phyloP scores from a whole-genome alignment of 1,140 invertebrate genomes.

The Hyles euphorbiae region DNA sequence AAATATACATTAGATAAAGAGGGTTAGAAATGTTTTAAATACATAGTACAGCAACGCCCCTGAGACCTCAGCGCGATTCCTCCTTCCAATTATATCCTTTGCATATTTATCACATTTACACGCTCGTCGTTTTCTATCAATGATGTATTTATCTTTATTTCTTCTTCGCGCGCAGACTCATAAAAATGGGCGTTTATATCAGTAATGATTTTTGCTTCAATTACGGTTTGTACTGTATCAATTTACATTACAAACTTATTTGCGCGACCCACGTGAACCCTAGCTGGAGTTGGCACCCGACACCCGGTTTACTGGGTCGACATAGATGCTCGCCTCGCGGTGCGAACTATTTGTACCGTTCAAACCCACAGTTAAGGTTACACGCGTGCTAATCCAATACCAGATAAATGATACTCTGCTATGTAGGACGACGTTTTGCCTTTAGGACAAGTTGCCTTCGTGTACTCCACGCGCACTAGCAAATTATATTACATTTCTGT shows the following conservation, averaged over 20 bases:
- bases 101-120: no score
- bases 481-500: background rate
- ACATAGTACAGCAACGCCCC: no score
- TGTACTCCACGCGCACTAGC: background rate
- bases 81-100: no score
- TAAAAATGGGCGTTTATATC: no score
- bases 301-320: conserved; percentile 49
- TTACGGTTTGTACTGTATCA: conserved; percentile 31
- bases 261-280: conserved; percentile 35
- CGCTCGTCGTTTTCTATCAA: no score
- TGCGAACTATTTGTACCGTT: conserved; percentile 58
- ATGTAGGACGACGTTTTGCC: conserved; percentile 28
- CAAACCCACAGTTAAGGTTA: conserved; percentile 38
- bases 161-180: no score
- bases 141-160: no score
- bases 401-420: conserved; percentile 37
- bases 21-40: no score
- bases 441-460: conserved; percentile 8
- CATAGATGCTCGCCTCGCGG: conserved; percentile 40
- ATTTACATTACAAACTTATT: conserved; percentile 43
- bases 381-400: conserved; percentile 41
- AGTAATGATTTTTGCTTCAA: conserved; percentile 5
- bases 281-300: conserved; percentile 36
- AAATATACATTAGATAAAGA: no score
- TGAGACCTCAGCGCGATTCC: no score